Conservation (phyloP, 1,140 invertebrate genomes). For the Ips nitidus region DNA sequence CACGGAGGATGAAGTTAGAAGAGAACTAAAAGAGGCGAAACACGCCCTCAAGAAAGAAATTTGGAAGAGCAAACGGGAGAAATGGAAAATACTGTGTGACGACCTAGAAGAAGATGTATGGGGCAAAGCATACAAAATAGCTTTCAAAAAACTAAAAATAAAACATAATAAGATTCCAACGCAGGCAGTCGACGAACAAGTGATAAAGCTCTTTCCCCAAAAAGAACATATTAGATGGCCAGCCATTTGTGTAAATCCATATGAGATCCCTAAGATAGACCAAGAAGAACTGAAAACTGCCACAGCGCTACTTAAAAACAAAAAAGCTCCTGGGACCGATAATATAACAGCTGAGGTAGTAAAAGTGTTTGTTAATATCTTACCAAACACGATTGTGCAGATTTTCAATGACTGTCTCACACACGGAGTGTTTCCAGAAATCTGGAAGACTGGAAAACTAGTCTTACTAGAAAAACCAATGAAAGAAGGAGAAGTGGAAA, state of each 20-base stretch:
- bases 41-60: not conserved
- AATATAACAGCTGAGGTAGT: not conserved
- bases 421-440: not conserved
- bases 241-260: not conserved
- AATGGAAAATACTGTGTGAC: not conserved
- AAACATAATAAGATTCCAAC: not conserved
- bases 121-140: constrained; percentile 30
- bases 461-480: not conserved
- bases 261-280: not conserved
- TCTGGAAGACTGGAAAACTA: constrained; percentile 1
- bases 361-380: not conserved
- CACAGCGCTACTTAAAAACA: not conserved
- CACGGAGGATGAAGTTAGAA: not conserved
- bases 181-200: not conserved
- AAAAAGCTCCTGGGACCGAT: not conserved
- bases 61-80: not conserved
- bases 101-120: constrained; percentile 32
- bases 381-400: not conserved
- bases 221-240: not conserved
- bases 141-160: not conserved
- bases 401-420: not conserved
- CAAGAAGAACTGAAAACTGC: not conserved
- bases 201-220: not conserved
- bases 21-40: not conserved
- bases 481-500: not conserved